A percentile compares a stretch with the other conserved stretches of the same genome.
Evolutionary conservation across 2,888 invertebrate species (phyloP).

Genomic region (Cosmopolites sordidus): DNA sequence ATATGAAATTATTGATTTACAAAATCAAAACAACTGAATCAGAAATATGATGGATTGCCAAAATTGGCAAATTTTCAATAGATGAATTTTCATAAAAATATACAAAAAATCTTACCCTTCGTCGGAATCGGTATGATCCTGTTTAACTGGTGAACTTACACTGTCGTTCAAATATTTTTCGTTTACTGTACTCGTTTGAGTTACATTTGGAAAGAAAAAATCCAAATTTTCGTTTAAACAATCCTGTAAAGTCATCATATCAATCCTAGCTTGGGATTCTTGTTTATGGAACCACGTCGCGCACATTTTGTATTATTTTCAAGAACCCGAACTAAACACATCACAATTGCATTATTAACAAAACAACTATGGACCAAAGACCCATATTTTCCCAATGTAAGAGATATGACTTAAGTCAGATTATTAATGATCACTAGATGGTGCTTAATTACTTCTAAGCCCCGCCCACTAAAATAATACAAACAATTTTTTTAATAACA

Average conservation of each 20-base stretch:
- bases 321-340: slow-evolving; percentile 11
- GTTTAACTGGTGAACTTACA: slow-evolving; percentile 6
- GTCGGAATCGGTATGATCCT: slow-evolving; percentile 22
- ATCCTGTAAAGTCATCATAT: slow-evolving; percentile 54
- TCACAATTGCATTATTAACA: slow-evolving; percentile 12
- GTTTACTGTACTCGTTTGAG: slow-evolving; percentile 33
- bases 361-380: slow-evolving; percentile 7
- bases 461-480: background rate
- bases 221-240: slow-evolving; percentile 49
- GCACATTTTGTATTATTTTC: slow-evolving; percentile 28
- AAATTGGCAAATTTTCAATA: slow-evolving; percentile 25
- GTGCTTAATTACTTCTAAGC: slow-evolving; percentile 24
- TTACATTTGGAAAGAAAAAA: slow-evolving; percentile 50
- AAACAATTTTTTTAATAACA: no score
- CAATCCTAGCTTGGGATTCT: slow-evolving; percentile 45
- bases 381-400: slow-evolving; percentile 6
- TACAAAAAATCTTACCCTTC: slow-evolving; percentile 27
- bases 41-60: slow-evolving; percentile 7
- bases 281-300: slow-evolving; percentile 34
- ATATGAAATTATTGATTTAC: background rate
- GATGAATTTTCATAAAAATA: slow-evolving; percentile 7
- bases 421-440: slow-evolving; percentile 24
- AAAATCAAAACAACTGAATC: slow-evolving; percentile 10
- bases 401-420: slow-evolving; percentile 22
- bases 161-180: slow-evolving; percentile 30